Base-by-base conservation (phyloP, 2,888 invertebrate genomes). In the Linnaemya tessellans region DNA sequence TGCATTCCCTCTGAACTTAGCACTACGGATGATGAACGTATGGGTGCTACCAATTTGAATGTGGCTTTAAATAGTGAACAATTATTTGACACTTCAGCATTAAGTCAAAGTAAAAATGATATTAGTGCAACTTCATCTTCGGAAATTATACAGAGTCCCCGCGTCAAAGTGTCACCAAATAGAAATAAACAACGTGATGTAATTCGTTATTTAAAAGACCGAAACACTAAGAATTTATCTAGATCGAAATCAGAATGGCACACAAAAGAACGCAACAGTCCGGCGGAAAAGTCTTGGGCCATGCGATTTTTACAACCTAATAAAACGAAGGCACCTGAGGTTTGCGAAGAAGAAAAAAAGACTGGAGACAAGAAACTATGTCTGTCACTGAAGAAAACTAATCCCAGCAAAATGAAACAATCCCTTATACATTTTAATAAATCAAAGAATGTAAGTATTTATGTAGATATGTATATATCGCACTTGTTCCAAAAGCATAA, bases 11-110 rank as follows among this genome's bases (percentile, higher is more conserved):
- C 51, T 10, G 83, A 84, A 58, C 74, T 62, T 10, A 85, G 68
- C 15, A 22, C 71, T 25, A 80, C 54, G 1, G 74, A 84, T 51
- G 86, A 73, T 35, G 68, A 49, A 7, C 78, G 85, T 0, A 75
- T 86, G 15, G 65, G 70, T 79, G 77, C 75, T 5, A 86, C 89
- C 0, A 89, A 91, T 81, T 88, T 91, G 64, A 92, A 92, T 80
- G 89, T 90, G 65, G 92, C 91, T 0, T 38, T 92, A 3, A 89
- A 89, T 78, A 88, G 88, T 56, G 89, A 90, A 22, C 84, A 87
- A 30, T 74, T 88, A 51, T 88, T 89, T 74, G 89, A 89, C 8
- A 79, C 86, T 0, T 88, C 88, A 25, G 85, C 86, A 13, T 60
- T 77, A 38, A 84, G 86, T 78, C 86, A 87, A 18, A 73, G 51